These are phyloP conservation scores for Belonocnema kinseyi DNA, from an alignment of 1,140 invertebrate genomes.

Conservation along the genomic window DNA sequence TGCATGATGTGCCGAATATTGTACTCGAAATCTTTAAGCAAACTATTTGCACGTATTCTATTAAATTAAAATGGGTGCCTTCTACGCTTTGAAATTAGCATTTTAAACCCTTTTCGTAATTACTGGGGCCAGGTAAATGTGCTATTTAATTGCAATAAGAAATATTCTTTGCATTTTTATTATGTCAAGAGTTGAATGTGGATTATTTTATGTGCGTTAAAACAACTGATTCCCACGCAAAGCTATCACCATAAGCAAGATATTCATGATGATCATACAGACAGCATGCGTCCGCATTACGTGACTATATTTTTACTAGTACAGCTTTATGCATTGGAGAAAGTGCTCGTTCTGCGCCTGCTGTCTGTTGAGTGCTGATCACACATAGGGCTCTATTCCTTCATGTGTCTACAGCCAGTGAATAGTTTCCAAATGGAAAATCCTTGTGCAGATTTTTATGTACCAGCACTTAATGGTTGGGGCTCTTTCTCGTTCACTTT, in stretches of 20 bases:
- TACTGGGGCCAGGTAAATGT: no score
- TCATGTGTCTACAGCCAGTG: background rate
- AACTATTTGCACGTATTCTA: no score
- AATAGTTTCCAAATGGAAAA: conserved; percentile 18
- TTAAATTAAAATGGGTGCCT: no score
- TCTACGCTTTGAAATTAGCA: no score
- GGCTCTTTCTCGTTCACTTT: background rate
- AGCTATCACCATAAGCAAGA: conserved; percentile 31
- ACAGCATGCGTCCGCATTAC: conserved; percentile 42
- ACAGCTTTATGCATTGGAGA: conserved; percentile 39
- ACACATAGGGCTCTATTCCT: background rate
- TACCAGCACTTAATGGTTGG: background rate
- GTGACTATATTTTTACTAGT: conserved; percentile 31
- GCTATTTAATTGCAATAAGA: no score
- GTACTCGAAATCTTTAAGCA: no score
- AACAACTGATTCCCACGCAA: conserved; percentile 48
- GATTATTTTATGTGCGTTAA: background rate
- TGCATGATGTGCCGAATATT: no score
- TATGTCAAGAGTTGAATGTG: background rate
- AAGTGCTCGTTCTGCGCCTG: conserved; percentile 39
- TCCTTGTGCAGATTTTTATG: conserved; percentile 13
- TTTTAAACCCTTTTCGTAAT: no score
- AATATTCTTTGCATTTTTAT: no score
- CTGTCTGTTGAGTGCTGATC: conserved; percentile 16
- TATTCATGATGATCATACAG: conserved; percentile 45